Percentiles rank a stretch among this genome's conserved stretches.
These are phyloP conservation scores for Myathropa florea DNA, from an alignment of 2,888 invertebrate genomes.

Conservation along the genomic window DNA sequence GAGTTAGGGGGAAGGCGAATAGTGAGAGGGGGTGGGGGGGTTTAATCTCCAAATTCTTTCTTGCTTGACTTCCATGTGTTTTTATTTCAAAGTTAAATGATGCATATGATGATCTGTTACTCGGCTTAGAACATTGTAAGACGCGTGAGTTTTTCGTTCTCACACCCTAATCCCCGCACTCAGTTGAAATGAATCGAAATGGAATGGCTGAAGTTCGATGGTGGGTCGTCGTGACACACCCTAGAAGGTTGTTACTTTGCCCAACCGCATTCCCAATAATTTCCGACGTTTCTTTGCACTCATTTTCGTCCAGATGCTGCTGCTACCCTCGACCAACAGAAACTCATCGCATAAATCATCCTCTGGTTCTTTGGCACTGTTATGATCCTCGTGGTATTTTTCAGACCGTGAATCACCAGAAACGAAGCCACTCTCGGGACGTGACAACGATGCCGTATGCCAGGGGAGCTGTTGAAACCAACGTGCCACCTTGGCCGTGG, in stretches of 20 bases:
- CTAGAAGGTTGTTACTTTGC: slow-evolving; percentile 87
- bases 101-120: slow-evolving; percentile 52
- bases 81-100: slow-evolving; percentile 47
- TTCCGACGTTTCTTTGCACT: slow-evolving; percentile 87
- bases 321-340: slow-evolving; percentile 85
- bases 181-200: slow-evolving; percentile 14
- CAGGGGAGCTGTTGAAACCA: slow-evolving; percentile 88
- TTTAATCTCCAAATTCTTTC: slow-evolving; percentile 31
- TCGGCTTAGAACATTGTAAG: slow-evolving; percentile 36
- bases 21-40: not conserved
- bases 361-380: slow-evolving; percentile 76
- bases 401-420: slow-evolving; percentile 84
- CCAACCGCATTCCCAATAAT: slow-evolving; percentile 85
- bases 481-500: slow-evolving; percentile 89
- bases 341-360: slow-evolving; percentile 83
- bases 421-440: slow-evolving; percentile 90
- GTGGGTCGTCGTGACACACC: not conserved
- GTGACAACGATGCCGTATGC: slow-evolving; percentile 84
- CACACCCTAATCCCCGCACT: slow-evolving; percentile 9
- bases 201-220: slow-evolving; percentile 14
- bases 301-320: slow-evolving; percentile 85
- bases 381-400: slow-evolving; percentile 81
- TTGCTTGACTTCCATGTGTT: not conserved
- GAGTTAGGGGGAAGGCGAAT: too few relatives aligned
- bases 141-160: slow-evolving; percentile 46